Evolutionary conservation across 53 echinoderm and acorn worm species (phyloP), one percentile per base, ranked within the genome.

Genomic region (Crossaster papposus): DNA sequence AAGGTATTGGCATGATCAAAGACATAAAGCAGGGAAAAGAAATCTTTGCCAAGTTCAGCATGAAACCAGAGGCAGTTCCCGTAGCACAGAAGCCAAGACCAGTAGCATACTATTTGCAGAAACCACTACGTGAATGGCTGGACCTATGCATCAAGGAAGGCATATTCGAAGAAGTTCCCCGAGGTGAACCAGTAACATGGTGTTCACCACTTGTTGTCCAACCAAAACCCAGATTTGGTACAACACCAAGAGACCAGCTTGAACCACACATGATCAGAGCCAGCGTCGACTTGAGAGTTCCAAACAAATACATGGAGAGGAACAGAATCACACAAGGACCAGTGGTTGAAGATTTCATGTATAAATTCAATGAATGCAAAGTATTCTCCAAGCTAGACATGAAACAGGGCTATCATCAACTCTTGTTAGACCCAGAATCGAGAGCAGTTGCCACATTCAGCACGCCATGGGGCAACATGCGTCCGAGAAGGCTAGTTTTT

Each of bases 181-280:
- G 51, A 52, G 90, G 90, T 26, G 44, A 85, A 54, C 90, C 85
- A 53, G 55, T 92, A 3, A 90, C 79, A 72, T 79, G 94, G 89
- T 92, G 82, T 79, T 90, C 89, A 51, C 92, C 92, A 77, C 83
- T 94, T 23, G 90, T 92, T 30, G 92, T 94, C 22, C 94, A 92
- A 76, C 92, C 89, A 20, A 92, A 94, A 79, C 90, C 92, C 0
- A 53, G 88, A 71, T 90, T 79, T 52, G 53, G 54, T 23, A 51
- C 64, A 15, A 91, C 83, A 89, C 91, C 91, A 2, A 83, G 30
- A 81, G 89, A 95, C 0, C 65, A 95, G 72, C 64, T 92, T 0
- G 34, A 86, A 63, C 91, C 86, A 79, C 79, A 86, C 13, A 52
- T 52, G 53, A 52, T 52, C 13, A 52, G 90, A 79, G 90, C 94